Evolutionary conservation across 1,140 invertebrate genomes (phyloP).

Genomic region (Acromyrmex echinatior): DNA sequence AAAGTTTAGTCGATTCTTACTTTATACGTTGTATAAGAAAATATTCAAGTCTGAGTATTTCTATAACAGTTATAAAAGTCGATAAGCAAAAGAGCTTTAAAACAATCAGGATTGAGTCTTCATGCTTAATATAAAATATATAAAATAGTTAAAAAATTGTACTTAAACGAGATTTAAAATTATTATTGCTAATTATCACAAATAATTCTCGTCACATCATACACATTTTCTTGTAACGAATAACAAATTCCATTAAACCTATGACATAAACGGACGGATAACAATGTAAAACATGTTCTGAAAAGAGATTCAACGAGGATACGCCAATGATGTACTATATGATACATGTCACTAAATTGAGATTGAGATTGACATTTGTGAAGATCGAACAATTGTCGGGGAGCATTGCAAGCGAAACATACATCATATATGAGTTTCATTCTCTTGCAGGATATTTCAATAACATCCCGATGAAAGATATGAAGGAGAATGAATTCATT

Average conservation of each 20-base stretch:
- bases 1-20: conserved; percentile 17
- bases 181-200: not conserved
- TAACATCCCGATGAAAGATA: conserved; percentile 22
- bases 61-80: not conserved
- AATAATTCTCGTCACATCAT: not conserved
- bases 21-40: not conserved
- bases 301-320: conserved; percentile 31
- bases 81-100: too few relatives aligned
- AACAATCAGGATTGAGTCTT: too few relatives aligned
- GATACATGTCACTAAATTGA: conserved; percentile 24
- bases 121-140: too few relatives aligned
- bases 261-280: conserved; percentile 2
- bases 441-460: conserved; percentile 30
- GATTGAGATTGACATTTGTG: conserved; percentile 58
- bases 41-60: not conserved
- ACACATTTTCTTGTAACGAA: not conserved
- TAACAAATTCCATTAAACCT: not conserved
- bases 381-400: conserved; percentile 52
- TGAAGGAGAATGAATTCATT: not conserved
- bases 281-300: not conserved
- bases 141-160: not conserved
- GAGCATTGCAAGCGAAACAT: conserved; percentile 41
- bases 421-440: conserved; percentile 15
- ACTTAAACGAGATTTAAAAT: not conserved
- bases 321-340: not conserved